phyloP scores from a whole-genome alignment of 1,140 invertebrate genomes.

The Palaemon carinicauda region DNA sequence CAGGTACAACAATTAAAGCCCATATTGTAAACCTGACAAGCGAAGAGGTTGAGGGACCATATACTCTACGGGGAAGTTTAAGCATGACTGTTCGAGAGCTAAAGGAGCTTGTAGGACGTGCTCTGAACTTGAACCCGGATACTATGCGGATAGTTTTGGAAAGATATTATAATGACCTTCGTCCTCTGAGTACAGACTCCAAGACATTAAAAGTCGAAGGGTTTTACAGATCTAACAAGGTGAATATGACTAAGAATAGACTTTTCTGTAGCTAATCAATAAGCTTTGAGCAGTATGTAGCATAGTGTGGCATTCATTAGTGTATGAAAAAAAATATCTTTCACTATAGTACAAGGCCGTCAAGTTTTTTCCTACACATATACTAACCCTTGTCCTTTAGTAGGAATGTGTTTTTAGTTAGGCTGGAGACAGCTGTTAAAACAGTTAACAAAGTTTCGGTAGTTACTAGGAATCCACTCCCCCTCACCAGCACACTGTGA shows the following conservation, averaged over 20 bases:
- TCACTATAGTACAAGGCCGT: too few species aligned
- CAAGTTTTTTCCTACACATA: too few species aligned
- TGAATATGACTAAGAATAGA: slow-evolving; percentile 60
- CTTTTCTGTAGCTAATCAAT: not conserved
- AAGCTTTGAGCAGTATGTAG: not conserved
- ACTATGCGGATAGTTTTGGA: slow-evolving; percentile 69
- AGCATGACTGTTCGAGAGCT: slow-evolving; percentile 72
- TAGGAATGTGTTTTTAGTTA: too few species aligned
- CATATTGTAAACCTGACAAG: slow-evolving; percentile 72
- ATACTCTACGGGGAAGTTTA: slow-evolving; percentile 71
- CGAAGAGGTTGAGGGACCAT: slow-evolving; percentile 73
- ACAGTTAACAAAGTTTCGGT: too few species aligned
- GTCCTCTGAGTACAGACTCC: slow-evolving; percentile 67
- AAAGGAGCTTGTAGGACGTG: slow-evolving; percentile 69
- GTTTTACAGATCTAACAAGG: slow-evolving; percentile 69
- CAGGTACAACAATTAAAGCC: slow-evolving; percentile 68
- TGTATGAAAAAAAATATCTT: too few species aligned
- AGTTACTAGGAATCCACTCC: too few species aligned
- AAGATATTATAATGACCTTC: slow-evolving; percentile 67
- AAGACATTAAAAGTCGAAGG: slow-evolving; percentile 67
- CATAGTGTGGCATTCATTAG: not conserved
- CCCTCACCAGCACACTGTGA: too few species aligned
- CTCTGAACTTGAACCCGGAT: slow-evolving; percentile 66
- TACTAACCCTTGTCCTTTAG: too few species aligned
- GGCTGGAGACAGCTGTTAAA: too few species aligned